These are phyloP conservation scores for Hirtodrosophila cameraria DNA, from an alignment of 2,888 invertebrate species.

Conservation along the genomic window DNA sequence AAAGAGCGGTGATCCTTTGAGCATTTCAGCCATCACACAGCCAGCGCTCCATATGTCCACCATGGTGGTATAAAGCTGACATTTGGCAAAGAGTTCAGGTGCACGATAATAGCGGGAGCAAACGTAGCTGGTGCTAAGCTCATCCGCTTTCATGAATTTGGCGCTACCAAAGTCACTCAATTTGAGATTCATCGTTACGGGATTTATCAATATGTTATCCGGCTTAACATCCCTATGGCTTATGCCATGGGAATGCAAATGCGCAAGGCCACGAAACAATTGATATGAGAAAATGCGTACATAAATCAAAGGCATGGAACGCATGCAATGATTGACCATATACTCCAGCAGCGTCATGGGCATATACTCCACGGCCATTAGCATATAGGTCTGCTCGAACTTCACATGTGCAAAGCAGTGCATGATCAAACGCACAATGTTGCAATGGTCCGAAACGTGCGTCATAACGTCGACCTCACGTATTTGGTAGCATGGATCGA, in stretches of 20 bases:
- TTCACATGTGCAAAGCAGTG: conserved; percentile 99
- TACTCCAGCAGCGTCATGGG: conserved; percentile 86
- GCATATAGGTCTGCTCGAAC: conserved; percentile 95
- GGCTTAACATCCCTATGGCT: conserved; percentile 99
- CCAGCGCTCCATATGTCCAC: conserved; percentile 99
- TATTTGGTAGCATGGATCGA: conserved; percentile 99
- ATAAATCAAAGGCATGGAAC: conserved; percentile 99
- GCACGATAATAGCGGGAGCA: conserved; percentile 99
- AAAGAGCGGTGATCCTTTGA: conserved; percentile 98
- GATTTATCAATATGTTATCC: conserved; percentile 98
- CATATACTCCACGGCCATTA: conserved; percentile 99
- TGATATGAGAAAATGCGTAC: conserved; percentile 99
- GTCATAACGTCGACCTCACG: conserved; percentile 99
- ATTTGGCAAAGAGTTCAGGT: conserved; percentile 99
- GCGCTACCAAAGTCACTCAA: conserved; percentile 99
- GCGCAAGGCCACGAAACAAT: conserved; percentile 98
- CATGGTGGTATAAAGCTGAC: conserved; percentile 96
- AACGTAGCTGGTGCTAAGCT: conserved; percentile 98
- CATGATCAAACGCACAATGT: conserved; percentile 99
- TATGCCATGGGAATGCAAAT: conserved; percentile 98
- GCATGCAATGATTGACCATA: conserved; percentile 95
- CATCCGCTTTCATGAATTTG: conserved; percentile 96
- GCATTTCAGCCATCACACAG: conserved; percentile 98
- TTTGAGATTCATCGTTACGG: conserved; percentile 97
- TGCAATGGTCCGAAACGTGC: conserved; percentile 96